Evolutionary conservation across 2,797 vertebrate genomes (phyloP), one percentile per base, ranked within the genome.

Genomic region (Zalophus californianus): DNA sequence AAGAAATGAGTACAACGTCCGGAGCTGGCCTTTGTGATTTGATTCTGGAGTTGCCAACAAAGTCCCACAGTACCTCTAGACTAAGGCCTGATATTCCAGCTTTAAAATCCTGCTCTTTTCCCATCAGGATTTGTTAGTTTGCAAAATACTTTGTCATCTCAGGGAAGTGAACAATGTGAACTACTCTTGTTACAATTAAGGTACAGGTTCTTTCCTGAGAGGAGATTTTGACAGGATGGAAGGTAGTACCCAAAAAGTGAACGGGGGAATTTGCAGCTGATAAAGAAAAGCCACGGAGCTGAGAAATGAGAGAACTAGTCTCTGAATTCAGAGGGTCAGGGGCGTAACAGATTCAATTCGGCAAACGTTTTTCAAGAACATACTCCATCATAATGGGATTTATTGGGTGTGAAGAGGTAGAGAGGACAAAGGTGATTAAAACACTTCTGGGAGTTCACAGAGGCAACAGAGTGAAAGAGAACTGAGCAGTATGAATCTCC

Each of bases 101-200:
- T 97, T 95, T 60, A 90, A 90, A 96, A 68, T 84, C 20, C 8
- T 52, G n/a, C 83, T 87, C 21, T 91, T 83, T 85, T 77, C 56
- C 52, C 44, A 75, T 25, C 25, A 87, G 27, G 5, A 8, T 86
- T 91, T 60, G 14, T 70, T 79, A 41, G 73, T 13, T 77, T 77
- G 18, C 82, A 93, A 92, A 93, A 64, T 52, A 54, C 25, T 44
- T 56, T 83, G 27, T 27, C 29, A 27, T 79, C 5, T n/a, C 44
- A 60, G 25, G 35, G 72, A 92, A 38, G 29, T 41, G 62, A 64
- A 68, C 5, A 25, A 66, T 35, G 13, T 91, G 32, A 85, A 95
- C 6, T 70, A 27, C 18, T 68, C 5, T 32, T 35, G 0, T 79
- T 41, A 18, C 9, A 25, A 68, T 1, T 50, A 60, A 6, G 11